Evolutionary conservation across 1,140 invertebrate species (phyloP).

Genomic region (Zaprionus vittiger): DNA sequence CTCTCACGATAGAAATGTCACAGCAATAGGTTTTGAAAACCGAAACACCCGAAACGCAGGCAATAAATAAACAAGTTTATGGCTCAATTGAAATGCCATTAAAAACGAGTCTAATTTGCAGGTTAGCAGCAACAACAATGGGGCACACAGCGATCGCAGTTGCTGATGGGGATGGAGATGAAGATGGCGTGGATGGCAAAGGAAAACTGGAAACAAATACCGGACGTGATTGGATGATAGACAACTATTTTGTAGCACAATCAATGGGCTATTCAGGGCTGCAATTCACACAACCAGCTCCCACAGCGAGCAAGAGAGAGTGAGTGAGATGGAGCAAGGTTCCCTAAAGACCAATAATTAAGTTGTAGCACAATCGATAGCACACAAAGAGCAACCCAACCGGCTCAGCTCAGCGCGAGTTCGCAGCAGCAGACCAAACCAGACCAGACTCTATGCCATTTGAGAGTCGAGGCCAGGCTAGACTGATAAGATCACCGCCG

Average conservation of each 20-base stretch:
- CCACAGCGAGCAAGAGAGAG: constrained; percentile 30
- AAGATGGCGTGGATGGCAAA: neutral
- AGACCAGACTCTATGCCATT: constrained; percentile 7
- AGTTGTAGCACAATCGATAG: constrained; percentile 56
- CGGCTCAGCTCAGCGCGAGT: constrained; percentile 19
- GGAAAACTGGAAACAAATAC: constrained; percentile 62
- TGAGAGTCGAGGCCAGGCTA: constrained; percentile 20
- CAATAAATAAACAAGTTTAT: constrained; percentile 64
- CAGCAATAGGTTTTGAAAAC: constrained; percentile 16
- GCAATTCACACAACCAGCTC: constrained; percentile 57
- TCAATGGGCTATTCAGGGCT: constrained; percentile 72
- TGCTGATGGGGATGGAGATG: neutral
- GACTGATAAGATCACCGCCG: constrained; percentile 69
- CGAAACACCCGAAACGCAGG: constrained; percentile 28
- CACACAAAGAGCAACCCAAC: constrained; percentile 29
- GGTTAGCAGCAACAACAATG: constrained; percentile 33
- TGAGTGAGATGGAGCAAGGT: neutral
- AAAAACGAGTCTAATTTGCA: constrained; percentile 66
- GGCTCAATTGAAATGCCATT: constrained; percentile 73
- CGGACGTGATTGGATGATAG: constrained; percentile 82
- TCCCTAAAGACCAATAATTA: constrained; percentile 49
- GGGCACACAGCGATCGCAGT: constrained; percentile 10
- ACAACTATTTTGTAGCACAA: constrained; percentile 69
- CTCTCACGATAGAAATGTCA: constrained; percentile 69
- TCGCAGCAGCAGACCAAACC: constrained; percentile 7